phyloP scores from a whole-genome alignment of 2,797 vertebrate species.

The Sylvilagus floridanus region DNA sequence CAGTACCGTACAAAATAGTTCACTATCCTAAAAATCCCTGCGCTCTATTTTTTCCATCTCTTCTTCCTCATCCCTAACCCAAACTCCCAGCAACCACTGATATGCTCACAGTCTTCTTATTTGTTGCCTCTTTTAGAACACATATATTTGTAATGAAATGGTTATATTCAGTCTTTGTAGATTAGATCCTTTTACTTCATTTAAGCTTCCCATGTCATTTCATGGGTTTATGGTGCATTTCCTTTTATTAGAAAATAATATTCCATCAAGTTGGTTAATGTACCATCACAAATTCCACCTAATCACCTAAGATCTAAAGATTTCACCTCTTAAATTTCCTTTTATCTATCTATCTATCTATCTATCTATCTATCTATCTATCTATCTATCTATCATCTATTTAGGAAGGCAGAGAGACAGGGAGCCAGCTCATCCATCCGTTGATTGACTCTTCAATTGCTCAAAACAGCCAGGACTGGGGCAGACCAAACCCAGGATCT shows the following conservation, averaged over 20 bases:
- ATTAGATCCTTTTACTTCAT: neutral
- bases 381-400: too few relatives aligned
- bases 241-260: conserved; percentile 1
- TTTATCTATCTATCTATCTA: too few relatives aligned
- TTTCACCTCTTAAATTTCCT: neutral
- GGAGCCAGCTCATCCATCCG: too few relatives aligned
- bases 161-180: neutral
- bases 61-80: neutral
- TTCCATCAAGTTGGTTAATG: neutral
- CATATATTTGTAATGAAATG: neutral
- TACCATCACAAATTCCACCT: neutral
- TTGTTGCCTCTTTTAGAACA: neutral
- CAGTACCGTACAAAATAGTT: neutral
- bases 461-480: too few relatives aligned
- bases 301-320: neutral
- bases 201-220: neutral
- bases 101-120: neutral
- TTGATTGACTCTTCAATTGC: too few relatives aligned
- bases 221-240: neutral
- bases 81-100: neutral
- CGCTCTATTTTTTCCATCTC: neutral
- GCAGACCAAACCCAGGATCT: too few relatives aligned
- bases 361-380: too few relatives aligned
- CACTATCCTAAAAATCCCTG: neutral
- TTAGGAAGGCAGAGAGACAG: too few relatives aligned